Conservation (phyloP, 1,140 invertebrate genomes). For the Macrostomum lignano region DNA sequence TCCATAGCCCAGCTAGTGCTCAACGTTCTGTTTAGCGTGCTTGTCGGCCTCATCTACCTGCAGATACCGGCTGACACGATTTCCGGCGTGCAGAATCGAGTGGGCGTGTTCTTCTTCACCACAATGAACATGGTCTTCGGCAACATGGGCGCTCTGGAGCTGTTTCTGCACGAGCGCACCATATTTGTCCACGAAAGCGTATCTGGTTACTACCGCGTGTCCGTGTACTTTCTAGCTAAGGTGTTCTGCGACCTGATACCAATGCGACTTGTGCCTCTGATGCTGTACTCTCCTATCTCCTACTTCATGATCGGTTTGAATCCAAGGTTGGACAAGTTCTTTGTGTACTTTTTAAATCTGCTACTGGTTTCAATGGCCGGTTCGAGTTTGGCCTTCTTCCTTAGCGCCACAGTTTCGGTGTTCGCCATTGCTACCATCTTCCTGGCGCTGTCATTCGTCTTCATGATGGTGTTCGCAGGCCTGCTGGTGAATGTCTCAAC, state of each 20-base stretch:
- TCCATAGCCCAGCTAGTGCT: conserved; percentile 16
- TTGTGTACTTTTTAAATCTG: conserved; percentile 1
- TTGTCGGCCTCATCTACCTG: conserved; percentile 21
- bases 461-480: conserved; percentile 8
- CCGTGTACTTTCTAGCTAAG: conserved; percentile 7
- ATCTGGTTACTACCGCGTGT: conserved; percentile 7
- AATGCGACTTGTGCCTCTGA: conserved; percentile 4
- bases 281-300: conserved; percentile 5
- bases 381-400: conserved; percentile 3
- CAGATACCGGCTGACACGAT: conserved; percentile 12
- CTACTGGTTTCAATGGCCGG: neutral
- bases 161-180: conserved; percentile 3
- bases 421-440: conserved; percentile 7
- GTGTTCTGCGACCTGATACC: conserved; percentile 8
- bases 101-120: conserved; percentile 4
- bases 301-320: conserved; percentile 8
- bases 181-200: conserved; percentile 14
- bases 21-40: conserved; percentile 15
- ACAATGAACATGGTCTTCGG: conserved; percentile 5
- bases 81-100: conserved; percentile 17
- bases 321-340: neutral
- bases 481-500: conserved; percentile 8
- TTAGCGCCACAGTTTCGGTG: conserved; percentile 6
- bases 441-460: conserved; percentile 2
- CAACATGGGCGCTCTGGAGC: conserved; percentile 4